Evolutionary conservation across 2,888 invertebrate genomes (phyloP).

Genomic region (Parnassius apollo): DNA sequence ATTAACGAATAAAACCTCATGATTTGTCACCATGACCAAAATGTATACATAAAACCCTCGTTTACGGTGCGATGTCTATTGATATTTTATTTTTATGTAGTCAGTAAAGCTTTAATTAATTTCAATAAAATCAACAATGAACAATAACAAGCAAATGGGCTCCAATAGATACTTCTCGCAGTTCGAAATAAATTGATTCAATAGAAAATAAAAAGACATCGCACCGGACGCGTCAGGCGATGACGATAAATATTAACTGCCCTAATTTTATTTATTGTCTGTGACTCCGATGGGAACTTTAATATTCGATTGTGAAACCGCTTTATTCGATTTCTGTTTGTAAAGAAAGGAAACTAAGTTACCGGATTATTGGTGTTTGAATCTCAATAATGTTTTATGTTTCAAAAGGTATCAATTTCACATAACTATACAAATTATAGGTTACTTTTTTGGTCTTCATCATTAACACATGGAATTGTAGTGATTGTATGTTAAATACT

Average conservation of each 20-base stretch:
- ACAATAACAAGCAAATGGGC: constrained; percentile 24
- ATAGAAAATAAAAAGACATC: constrained; percentile 32
- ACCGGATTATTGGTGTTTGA: constrained; percentile 4
- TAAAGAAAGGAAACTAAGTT: constrained; percentile 11
- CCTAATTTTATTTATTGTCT: constrained; percentile 35
- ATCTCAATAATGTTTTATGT: too few species aligned
- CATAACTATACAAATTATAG: too few species aligned
- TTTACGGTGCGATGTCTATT: too few species aligned
- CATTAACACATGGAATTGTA: too few species aligned
- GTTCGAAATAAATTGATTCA: constrained; percentile 25
- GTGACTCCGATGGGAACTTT: constrained; percentile 20
- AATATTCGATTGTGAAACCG: constrained; percentile 21
- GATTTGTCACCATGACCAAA: too few species aligned
- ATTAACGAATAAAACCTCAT: too few species aligned
- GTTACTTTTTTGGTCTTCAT: too few species aligned
- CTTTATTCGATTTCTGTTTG: constrained; percentile 23
- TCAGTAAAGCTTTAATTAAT: constrained; percentile 1
- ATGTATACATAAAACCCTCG: too few species aligned
- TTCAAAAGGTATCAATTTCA: too few species aligned
- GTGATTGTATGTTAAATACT: too few species aligned
- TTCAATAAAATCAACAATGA: constrained; percentile 16
- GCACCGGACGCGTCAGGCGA: constrained; percentile 35
- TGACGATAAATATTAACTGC: constrained; percentile 43
- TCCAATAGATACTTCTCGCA: constrained; percentile 21
- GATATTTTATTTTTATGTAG: too few species aligned